Percentiles rank a stretch among this genome's conserved stretches.
Conservation (phyloP, 2,888 invertebrate genomes). For the Anoplius nigerrimus region DNA sequence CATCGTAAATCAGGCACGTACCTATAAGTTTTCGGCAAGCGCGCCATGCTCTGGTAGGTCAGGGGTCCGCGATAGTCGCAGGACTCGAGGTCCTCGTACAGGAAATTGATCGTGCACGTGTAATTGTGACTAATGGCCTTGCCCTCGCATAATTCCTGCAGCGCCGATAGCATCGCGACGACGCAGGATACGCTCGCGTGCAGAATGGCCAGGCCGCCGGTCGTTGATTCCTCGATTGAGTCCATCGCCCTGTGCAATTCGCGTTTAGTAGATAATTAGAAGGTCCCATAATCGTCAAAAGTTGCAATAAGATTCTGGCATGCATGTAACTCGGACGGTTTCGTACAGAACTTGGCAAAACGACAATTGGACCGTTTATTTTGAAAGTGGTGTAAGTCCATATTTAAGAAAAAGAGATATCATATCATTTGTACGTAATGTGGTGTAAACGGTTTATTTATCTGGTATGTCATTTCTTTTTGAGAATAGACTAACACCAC, state of each 20-base stretch:
- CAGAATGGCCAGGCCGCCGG: constrained; percentile 85
- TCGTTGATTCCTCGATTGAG: constrained; percentile 94
- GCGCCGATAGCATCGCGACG: constrained; percentile 87
- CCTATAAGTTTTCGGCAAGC: constrained; percentile 89
- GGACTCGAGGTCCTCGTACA: constrained; percentile 70
- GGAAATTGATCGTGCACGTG: constrained; percentile 68
- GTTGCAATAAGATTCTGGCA: too few relatives aligned
- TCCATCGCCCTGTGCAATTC: constrained; percentile 87
- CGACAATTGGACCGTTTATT: too few relatives aligned
- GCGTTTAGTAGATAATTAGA: too few relatives aligned
- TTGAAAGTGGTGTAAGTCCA: too few relatives aligned
- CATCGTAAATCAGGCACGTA: constrained; percentile 59
- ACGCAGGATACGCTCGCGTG: constrained; percentile 89
- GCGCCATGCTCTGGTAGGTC: constrained; percentile 89
- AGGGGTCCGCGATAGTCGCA: constrained; percentile 89
- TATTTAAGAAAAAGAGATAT: too few relatives aligned
- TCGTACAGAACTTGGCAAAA: too few relatives aligned
- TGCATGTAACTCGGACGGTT: too few relatives aligned
- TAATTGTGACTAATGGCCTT: constrained; percentile 81
- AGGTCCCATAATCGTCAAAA: too few relatives aligned
- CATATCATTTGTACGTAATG: too few relatives aligned
- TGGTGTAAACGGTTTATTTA: too few relatives aligned
- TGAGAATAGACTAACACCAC: too few relatives aligned
- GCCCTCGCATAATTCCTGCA: constrained; percentile 87
- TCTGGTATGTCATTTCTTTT: too few relatives aligned